Percentiles rank a stretch among this genome's conserved stretches.
phyloP scores from a whole-genome alignment of 2,797 vertebrate genomes.

The Gallinago solitaria region DNA sequence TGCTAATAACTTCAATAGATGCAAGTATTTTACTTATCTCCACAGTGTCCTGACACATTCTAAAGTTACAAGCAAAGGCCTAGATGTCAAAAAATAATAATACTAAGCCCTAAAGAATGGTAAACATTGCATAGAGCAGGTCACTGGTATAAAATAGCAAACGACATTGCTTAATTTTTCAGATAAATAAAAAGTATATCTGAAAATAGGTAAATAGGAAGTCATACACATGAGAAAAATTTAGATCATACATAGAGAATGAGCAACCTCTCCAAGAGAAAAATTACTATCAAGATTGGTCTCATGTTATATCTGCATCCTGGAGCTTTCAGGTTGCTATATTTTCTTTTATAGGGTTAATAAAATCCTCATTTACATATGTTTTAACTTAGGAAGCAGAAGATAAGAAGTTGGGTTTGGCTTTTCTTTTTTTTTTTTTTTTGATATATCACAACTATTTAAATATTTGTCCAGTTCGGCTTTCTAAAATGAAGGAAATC shows the following conservation, averaged over 20 bases:
- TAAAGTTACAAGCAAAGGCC: background rate
- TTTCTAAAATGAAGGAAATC: background rate
- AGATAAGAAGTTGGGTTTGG: background rate
- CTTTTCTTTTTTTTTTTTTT: background rate
- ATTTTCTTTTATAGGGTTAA: background rate
- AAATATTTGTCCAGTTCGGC: background rate
- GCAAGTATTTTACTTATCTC: background rate
- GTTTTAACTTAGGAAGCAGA: background rate
- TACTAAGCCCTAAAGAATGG: background rate
- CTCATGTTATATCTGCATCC: background rate
- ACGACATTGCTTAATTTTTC: background rate
- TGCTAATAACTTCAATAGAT: background rate
- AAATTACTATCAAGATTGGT: background rate
- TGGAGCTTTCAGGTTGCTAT: fast-evolving
- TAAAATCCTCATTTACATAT: background rate
- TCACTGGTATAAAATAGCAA: background rate
- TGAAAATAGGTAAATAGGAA: background rate
- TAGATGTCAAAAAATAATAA: background rate
- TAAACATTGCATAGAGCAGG: background rate
- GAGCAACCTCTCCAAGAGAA: background rate
- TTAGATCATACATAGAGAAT: background rate
- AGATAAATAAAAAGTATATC: background rate
- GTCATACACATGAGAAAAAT: background rate
- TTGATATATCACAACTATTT: background rate
- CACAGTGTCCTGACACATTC: background rate